phyloP scores from a whole-genome alignment of 2,797 vertebrate genomes.

The Oryzias sinensis region DNA sequence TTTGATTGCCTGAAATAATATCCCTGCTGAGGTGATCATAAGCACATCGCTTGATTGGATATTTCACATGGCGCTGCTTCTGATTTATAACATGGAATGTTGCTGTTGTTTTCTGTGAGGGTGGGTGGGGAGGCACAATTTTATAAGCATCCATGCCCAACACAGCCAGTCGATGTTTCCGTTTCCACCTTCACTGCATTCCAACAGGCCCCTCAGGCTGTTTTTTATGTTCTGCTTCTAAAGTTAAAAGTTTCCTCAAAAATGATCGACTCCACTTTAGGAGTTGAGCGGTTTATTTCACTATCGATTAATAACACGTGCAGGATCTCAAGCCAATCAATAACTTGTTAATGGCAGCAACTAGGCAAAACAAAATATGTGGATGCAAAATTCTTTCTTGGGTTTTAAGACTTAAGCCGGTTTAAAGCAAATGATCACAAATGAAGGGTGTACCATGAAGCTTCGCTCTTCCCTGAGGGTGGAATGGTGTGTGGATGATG shows the following conservation, averaged over 20 bases:
- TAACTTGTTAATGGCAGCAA: slow-evolving; percentile 23
- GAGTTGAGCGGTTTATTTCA: slow-evolving; percentile 25
- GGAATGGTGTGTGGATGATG: neutral
- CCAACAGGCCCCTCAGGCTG: slow-evolving; percentile 24
- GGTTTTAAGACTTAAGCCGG: no score
- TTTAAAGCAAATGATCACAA: neutral
- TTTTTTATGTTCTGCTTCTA: slow-evolving; percentile 33
- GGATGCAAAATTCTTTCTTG: no score
- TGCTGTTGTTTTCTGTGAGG: slow-evolving; percentile 24
- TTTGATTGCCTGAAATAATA: slow-evolving; percentile 56
- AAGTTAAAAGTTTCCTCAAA: slow-evolving; percentile 12
- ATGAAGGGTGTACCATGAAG: neutral
- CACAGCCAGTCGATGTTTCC: slow-evolving; percentile 34
- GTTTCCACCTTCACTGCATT: slow-evolving; percentile 32
- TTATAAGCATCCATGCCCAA: slow-evolving; percentile 46
- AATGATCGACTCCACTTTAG: slow-evolving; percentile 24
- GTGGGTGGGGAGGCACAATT: neutral
- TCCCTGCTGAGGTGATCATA: slow-evolving; percentile 64
- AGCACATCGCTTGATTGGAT: slow-evolving; percentile 54
- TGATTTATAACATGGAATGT: slow-evolving; percentile 56
- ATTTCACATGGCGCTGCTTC: slow-evolving; percentile 58
- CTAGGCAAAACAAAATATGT: slow-evolving; percentile 16
- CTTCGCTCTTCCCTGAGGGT: neutral
- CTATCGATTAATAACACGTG: slow-evolving; percentile 18
- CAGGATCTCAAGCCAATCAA: slow-evolving; percentile 28